phyloP scores from a whole-genome alignment of 1,140 invertebrate genomes.

The Eueides isabella region DNA sequence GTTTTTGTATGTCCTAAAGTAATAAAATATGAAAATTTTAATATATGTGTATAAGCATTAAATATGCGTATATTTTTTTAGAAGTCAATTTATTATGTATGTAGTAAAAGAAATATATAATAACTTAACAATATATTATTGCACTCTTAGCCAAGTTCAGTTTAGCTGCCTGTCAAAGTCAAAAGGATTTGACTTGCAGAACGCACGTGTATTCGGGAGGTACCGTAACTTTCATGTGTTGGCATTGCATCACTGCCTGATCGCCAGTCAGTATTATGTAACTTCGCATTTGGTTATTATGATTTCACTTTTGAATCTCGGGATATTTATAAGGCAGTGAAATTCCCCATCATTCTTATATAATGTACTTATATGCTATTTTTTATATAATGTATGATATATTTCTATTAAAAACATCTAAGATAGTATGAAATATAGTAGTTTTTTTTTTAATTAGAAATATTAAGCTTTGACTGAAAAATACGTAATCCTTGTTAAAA shows the following conservation, averaged over 20 bases:
- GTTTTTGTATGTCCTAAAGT: no score
- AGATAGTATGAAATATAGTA: no score
- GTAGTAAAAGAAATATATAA: no score
- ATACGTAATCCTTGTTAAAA: no score
- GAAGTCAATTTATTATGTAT: no score
- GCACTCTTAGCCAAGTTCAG: background rate
- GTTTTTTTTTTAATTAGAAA: no score
- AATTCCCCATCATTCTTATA: background rate
- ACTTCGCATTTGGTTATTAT: constrained; percentile 51
- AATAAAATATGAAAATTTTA: no score
- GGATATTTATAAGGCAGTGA: constrained; percentile 27
- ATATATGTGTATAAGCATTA: no score
- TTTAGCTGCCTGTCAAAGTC: constrained; percentile 32
- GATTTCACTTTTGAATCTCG: constrained; percentile 58
- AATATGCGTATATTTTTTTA: no score
- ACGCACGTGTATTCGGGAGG: constrained; percentile 55
- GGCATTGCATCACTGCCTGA: constrained; percentile 57
- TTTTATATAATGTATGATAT: background rate
- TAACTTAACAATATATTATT: background rate
- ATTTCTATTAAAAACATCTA: background rate
- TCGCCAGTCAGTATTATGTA: constrained; percentile 60
- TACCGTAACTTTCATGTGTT: constrained; percentile 50
- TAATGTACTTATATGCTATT: background rate
- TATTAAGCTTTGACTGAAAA: no score
- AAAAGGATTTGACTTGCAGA: constrained; percentile 57